Conservation (phyloP, 2,797 vertebrate genomes). For the Eremophila alpestris region DNA sequence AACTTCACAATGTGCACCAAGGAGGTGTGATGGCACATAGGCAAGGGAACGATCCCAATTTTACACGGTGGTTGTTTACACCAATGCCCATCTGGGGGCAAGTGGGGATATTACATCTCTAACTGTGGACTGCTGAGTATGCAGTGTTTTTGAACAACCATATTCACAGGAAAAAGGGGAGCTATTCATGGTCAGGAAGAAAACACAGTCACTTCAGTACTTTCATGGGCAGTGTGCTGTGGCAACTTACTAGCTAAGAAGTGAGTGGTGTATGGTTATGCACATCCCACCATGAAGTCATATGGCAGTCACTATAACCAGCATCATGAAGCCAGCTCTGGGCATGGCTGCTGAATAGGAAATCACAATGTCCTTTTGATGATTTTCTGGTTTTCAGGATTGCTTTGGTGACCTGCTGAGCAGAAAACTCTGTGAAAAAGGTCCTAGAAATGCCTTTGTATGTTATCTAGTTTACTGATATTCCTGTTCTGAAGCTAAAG, state of each 20-base stretch:
- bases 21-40: not conserved
- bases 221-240: not conserved
- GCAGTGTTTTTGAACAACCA: not conserved
- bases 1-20: not conserved
- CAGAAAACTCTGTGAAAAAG: not conserved
- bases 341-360: not conserved
- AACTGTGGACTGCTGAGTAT: not conserved
- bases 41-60: not conserved
- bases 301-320: not conserved
- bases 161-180: not conserved
- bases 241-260: not conserved
- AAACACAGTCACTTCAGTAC: not conserved
- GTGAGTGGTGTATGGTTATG: not conserved
- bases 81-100: not conserved
- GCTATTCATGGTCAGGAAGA: not conserved
- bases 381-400: not conserved
- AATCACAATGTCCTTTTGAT: not conserved
- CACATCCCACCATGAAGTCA: fast-evolving
- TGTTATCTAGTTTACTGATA: not conserved
- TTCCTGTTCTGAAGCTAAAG: not conserved
- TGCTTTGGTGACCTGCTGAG: not conserved
- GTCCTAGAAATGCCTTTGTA: not conserved
- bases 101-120: not conserved
- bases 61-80: not conserved
- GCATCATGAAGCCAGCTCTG: not conserved